Evolutionary conservation across 1,140 invertebrate genomes (phyloP), one percentile per base, ranked within the genome.

Genomic region (Vanessa atalanta): DNA sequence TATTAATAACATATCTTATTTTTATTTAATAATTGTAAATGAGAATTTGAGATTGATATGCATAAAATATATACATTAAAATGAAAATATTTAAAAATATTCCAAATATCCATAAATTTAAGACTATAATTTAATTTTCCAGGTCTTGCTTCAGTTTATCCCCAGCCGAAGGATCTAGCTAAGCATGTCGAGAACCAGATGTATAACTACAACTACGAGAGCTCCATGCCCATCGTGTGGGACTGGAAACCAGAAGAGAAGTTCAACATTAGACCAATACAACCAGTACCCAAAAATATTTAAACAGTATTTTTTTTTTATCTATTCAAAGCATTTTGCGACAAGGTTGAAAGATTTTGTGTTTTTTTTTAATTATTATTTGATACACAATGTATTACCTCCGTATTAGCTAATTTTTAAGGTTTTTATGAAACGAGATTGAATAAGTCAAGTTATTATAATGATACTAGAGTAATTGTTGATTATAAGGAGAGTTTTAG

Each of bases 101-200:
- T n/a, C 15, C 16, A n/a, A 53, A 9, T 16, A 53, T 20, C 15
- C 7, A 11, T 43, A n/a, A 37, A 61, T 7, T 61, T 53, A 23
- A 47, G n/a, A 11, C 16, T 23, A 20, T 23, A 16, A 47, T 13
- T 12, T 47, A 65, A 60, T 53, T 43, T 80, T 84, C 8, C 87
- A 96, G 97, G 96, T 83, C 94, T 97, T 76, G 97, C 97, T 11
- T 97, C 96, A 37, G 95, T 96, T 47, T 98, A 98, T 89, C 97
- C 97, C 0, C 95, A 98, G 90, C 97, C 97, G 73, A 94, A 95
- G 77, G 95, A 97, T 85, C 95, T 97, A 83, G 88, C 94, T 57
- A 92, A 94, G 78, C 97, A 96, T 88, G 94, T 98, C 47, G 93
- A 95, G 73, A 94, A 94, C 78, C 95, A 96, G 85, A 95, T 97